Base-by-base conservation (phyloP, 2,797 vertebrate genomes). In the Champsocephalus esox region DNA sequence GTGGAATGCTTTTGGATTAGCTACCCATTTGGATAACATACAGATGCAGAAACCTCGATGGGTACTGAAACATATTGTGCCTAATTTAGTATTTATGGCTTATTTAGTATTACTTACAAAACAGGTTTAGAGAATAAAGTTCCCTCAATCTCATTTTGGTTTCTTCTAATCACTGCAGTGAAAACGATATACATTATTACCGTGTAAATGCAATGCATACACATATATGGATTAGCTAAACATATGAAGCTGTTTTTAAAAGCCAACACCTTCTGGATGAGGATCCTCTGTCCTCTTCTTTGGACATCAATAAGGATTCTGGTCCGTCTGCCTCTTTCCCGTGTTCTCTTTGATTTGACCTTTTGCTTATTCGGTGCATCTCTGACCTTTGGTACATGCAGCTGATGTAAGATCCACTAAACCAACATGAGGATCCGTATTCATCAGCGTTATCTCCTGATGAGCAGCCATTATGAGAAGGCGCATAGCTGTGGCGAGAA, bases 381-480 rank as follows among this genome's bases (percentile, higher is more conserved):
- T 64, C n/a, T 57, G 51, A 58, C 59, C 38, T 61, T 28, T 12
- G 19, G 14, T 41, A 12, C 24, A 0, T 21, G 12, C 4, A 38
- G 64, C 11, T 24, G 8, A 56, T 56, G 4, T 49, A 50, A 69
- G 63, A 63, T 68, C 51, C 17, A 38, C 21, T 17, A 21, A 48
- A 21, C 7, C n/a, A 17, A 19, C 0, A 45, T 14, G 34, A n/a
- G 57, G 57, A 38, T 57, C 32, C 50, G 44, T 44, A 13, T 72
- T 62, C 21, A 62, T 67, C 57, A 38, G 5, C 1, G 17, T 67
- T 56, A 66, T 78, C 44, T 44, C 44, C 24, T 10, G 50, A 54
- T 13, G 55, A 70, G 52, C 19, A n/a, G 28, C 44, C n/a, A 1
- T 4, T 28, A 28, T 28, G 28, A 28, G 28, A 28, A 28, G 28